These are phyloP conservation scores for Xiphophorus birchmanni DNA, from an alignment of 2,797 vertebrate species.

Conservation along the genomic window DNA sequence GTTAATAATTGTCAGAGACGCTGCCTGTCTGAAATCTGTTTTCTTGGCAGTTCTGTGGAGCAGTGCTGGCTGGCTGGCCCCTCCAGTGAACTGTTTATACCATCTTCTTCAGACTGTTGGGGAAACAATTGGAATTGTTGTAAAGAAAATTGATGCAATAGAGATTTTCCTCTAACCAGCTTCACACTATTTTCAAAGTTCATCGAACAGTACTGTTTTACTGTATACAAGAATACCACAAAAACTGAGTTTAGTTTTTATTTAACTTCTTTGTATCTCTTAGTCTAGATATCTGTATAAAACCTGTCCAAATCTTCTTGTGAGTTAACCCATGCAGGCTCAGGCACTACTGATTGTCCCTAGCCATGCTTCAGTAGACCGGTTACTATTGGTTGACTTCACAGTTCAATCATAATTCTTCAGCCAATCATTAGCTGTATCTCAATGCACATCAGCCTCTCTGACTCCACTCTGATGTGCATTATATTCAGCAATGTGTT, in stretches of 20 bases:
- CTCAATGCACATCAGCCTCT: neutral
- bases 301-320: neutral
- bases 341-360: neutral
- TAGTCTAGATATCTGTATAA: slow-evolving; percentile 20
- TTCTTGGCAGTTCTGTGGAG: slow-evolving; percentile 37
- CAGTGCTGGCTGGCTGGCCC: slow-evolving; percentile 25
- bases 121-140: slow-evolving; percentile 1
- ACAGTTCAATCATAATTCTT: neutral
- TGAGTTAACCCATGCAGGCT: neutral
- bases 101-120: slow-evolving; percentile 4
- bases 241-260: neutral
- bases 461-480: neutral
- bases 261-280: slow-evolving; percentile 9
- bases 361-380: neutral
- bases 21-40: slow-evolving; percentile 49
- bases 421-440: neutral
- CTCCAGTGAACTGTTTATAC: slow-evolving; percentile 23
- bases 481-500: neutral
- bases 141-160: neutral
- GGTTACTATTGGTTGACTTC: neutral
- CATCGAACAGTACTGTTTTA: neutral
- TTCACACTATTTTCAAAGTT: neutral
- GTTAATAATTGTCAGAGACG: slow-evolving; percentile 56
- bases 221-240: neutral
- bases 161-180: neutral